These are phyloP conservation scores for Hydropsyche betteni DNA, from an alignment of 2,888 invertebrate genomes.

Conservation along the genomic window DNA sequence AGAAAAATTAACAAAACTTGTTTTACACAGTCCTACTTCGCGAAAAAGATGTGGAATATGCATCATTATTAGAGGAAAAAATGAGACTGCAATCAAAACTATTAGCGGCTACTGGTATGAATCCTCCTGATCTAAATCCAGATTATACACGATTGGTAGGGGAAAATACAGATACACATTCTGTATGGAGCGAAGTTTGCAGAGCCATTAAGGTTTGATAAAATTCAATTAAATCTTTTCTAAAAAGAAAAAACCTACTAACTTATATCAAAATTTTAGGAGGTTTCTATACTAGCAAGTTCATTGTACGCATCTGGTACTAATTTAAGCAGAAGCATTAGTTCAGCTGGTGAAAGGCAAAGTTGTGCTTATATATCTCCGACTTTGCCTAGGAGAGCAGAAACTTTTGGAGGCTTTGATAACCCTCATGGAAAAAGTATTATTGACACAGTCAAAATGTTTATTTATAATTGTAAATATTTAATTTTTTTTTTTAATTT, in stretches of 20 bases:
- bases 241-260: not conserved
- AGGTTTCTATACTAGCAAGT: slow-evolving; percentile 79
- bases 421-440: slow-evolving; percentile 58
- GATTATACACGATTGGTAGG: slow-evolving; percentile 81
- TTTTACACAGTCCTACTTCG: slow-evolving; percentile 76
- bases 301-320: slow-evolving; percentile 78
- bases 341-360: slow-evolving; percentile 93
- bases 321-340: slow-evolving; percentile 87
- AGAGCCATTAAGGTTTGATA: slow-evolving; percentile 72
- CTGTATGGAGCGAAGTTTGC: slow-evolving; percentile 85
- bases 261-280: slow-evolving; percentile 61
- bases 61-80: slow-evolving; percentile 86
- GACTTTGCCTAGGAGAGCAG: slow-evolving; percentile 89
- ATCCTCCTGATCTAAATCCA: slow-evolving; percentile 64
- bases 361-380: slow-evolving; percentile 87
- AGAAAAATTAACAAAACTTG: slow-evolving; percentile 51
- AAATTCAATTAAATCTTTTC: slow-evolving; percentile 1
- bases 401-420: slow-evolving; percentile 97
- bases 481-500: not conserved
- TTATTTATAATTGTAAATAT: not conserved
- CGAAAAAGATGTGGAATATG: slow-evolving; percentile 88
- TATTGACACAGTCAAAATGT: not conserved
- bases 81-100: slow-evolving; percentile 84
- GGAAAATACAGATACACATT: slow-evolving; percentile 79
- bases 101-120: slow-evolving; percentile 71